Evolutionary conservation across 1,140 invertebrate species (phyloP), one percentile per base, ranked within the genome.

Genomic region (Dufourea novaeangliae): DNA sequence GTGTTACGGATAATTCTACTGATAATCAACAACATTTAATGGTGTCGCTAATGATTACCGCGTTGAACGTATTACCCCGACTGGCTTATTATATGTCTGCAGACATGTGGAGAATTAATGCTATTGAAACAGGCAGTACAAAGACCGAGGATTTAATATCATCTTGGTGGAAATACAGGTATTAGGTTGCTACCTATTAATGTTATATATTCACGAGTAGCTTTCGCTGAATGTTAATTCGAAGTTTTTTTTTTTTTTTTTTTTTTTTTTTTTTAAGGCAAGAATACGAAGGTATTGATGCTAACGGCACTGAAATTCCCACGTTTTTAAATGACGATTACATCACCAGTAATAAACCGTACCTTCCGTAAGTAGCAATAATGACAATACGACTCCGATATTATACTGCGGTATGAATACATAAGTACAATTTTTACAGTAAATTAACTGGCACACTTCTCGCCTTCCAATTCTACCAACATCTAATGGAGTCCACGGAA

Each of bases 81-180:
- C 88, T 95, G 81, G 92, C 94, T 52, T 95, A 94, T 85, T 95
- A 94, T 79, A 86, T 93, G n/a, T 90, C 93, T 12, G 94, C 91
- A 2, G 94, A 95, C 78, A 90, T 91, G 80, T 95, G 94, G 94
- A 92, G 94, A 85, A 85, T 95, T 25, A 90, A 94, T 73, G 88
- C 93, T 46, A 86, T 94, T n/a, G 90, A 91, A 86, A 91, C 92
- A 56, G 89, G 88, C 70, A 85, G 80, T 80, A 91, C 86, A 80
- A 90, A 87, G 85, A 74, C 83, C 2, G 81, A 56, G 70, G 88
- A 89, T 59, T 64, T 91, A 34, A 57, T 78, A 10, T 59, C 77
- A 27, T 86, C 88, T 87, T 92, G 92, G 92, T 88, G 93, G 92
- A 44, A 93, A 86, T 88, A 93, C 87, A 94, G 93, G 93, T 90